Evolutionary conservation across 2,888 invertebrate genomes (phyloP).

Genomic region (Eudemis profundana): DNA sequence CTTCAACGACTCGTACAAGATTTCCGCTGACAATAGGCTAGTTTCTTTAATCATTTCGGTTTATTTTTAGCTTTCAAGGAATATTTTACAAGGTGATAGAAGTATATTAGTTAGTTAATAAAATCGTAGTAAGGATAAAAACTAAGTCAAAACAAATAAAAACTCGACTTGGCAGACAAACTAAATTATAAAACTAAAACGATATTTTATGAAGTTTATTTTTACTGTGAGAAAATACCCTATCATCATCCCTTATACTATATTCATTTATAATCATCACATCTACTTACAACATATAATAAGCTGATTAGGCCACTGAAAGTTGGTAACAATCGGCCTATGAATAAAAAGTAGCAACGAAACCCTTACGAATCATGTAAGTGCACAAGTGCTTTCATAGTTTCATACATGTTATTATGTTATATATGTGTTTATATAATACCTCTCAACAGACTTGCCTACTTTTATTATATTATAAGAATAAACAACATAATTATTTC

Average conservation of each 20-base stretch:
- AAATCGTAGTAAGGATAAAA: no score
- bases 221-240: no score
- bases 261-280: background rate
- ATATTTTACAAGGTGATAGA: no score
- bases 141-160: no score
- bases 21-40: background rate
- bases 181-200: no score
- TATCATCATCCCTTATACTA: no score
- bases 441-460: constrained; percentile 9
- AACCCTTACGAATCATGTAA: constrained; percentile 15
- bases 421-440: background rate
- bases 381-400: background rate
- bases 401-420: background rate
- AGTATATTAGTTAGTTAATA: no score
- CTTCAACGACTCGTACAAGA: background rate
- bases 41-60: background rate
- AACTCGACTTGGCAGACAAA: no score
- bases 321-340: background rate
- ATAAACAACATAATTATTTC: constrained; percentile 19
- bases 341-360: background rate
- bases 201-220: no score
- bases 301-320: background rate
- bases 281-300: background rate
- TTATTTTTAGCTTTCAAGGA: no score
- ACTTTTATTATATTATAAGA: background rate